phyloP scores from a whole-genome alignment of 2,797 vertebrate genomes.

The Pangasius mekongensis region DNA sequence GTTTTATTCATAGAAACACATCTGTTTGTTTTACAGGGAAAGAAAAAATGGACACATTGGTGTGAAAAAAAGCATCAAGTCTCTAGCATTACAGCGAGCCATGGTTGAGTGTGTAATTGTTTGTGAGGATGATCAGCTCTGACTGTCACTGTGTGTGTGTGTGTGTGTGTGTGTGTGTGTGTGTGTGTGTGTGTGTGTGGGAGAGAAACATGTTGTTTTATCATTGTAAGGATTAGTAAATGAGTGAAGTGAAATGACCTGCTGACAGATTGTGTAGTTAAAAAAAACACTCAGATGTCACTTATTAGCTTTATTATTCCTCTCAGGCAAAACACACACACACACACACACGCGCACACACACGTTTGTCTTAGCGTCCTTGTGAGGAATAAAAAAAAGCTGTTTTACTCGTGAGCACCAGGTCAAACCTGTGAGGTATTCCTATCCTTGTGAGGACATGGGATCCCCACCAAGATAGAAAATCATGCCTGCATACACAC shows the following conservation, averaged over 20 bases:
- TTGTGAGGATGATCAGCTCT: too few species aligned
- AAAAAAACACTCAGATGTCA: not conserved
- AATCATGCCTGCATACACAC: not conserved
- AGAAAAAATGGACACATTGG: too few species aligned
- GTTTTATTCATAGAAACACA: too few species aligned
- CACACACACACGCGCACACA: not conserved
- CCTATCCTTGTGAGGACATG: not conserved
- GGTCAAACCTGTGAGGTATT: not conserved
- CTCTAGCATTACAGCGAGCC: too few species aligned
- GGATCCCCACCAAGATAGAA: not conserved
- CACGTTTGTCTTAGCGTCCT: not conserved
- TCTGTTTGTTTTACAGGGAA: too few species aligned
- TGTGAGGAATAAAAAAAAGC: not conserved
- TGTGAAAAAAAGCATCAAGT: too few species aligned
- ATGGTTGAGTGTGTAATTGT: too few species aligned
- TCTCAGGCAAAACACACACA: not conserved
- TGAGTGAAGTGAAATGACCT: not conserved
- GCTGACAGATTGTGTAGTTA: not conserved
- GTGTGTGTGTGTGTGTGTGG: not conserved
- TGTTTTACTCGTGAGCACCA: not conserved
- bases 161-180: too few species aligned
- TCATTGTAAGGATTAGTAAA: not conserved
- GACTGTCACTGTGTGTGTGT: too few species aligned
- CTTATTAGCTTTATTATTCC: not conserved
- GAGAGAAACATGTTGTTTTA: not conserved